Evolutionary conservation across 2,888 invertebrate genomes (phyloP), one percentile per base, ranked within the genome.

Genomic region (Aspidapion aeneum): DNA sequence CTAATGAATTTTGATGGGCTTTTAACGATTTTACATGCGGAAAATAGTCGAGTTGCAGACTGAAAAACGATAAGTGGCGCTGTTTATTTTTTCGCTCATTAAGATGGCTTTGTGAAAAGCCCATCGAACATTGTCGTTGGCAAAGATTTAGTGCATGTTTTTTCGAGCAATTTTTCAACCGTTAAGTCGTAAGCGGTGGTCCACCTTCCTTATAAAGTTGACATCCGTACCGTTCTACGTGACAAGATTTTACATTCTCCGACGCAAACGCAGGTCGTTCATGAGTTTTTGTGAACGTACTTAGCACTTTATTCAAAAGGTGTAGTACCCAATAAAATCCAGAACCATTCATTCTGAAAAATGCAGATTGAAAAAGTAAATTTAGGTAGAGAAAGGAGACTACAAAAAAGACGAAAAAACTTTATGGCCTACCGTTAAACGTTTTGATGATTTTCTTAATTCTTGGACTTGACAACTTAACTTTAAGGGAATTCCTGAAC

Each of bases 201-300:
- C 60, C 63, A 56, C 56, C 60, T 63, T 59, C 63, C 63, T 60
- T 63, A 63, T 63, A 59, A 55, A 63, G 63, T 54, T 48, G 54
- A 58, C n/a, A 18, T 58, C 58, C 51, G 54, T 18, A 57, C 51
- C 5, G 12, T 12, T 57, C 50, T 61, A 62, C 62, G 62, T 62
- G 62, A 62, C 58, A 57, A 54, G 62, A 62, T 62, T 62, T 62
- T 62, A 62, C 58, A 62, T 58, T 62, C 58, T 18, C 19, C 52
- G 35, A 35, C 35, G 35, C 35, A 35, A 35, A 7, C 35, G 12
- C 35, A 7, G 5, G 35, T 35, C 35, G 35, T 35, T 35, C 35
- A 35, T 35, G 35, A 35, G 35, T 35, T 35, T 35, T 35, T 35
- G 35, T 12, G 5, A 35, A 7, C 35, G 35, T 35, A 35, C 35